Evolutionary conservation across 2,888 invertebrate genomes (phyloP).

Genomic region (Monoplex corrugatus): DNA sequence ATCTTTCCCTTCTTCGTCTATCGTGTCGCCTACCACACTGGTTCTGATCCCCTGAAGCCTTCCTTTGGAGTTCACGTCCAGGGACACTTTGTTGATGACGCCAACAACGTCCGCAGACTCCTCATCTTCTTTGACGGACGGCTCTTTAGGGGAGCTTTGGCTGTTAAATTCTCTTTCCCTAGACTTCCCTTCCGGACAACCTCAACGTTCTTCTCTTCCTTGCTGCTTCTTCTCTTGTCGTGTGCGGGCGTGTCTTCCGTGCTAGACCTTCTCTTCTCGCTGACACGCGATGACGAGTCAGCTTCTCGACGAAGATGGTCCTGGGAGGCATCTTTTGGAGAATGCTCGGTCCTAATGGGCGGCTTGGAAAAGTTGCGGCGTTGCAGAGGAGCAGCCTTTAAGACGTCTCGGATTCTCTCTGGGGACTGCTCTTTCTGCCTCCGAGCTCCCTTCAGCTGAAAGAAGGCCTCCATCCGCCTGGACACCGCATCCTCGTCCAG

Average conservation of each 20-base stretch:
- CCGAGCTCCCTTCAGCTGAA: not conserved
- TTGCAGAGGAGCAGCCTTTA: not conserved
- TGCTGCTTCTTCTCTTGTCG: not conserved
- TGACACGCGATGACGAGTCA: not conserved
- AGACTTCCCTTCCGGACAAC: too few relatives aligned
- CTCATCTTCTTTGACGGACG: not conserved
- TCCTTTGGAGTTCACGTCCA: not conserved
- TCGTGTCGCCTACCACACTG: too few relatives aligned
- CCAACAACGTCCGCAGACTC: not conserved
- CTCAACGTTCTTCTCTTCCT: not conserved
- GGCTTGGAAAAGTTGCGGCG: slow-evolving; percentile 24
- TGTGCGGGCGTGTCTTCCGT: not conserved
- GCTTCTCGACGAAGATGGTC: not conserved
- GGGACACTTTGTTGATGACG: not conserved
- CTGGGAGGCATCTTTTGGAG: too few relatives aligned
- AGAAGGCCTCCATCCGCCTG: slow-evolving; percentile 39
- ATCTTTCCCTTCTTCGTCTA: not conserved
- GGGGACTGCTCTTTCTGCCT: not conserved
- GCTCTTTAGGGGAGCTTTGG: not conserved
- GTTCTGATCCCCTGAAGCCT: slow-evolving; percentile 4
- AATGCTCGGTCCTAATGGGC: not conserved
- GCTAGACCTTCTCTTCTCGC: not conserved
- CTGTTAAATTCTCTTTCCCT: not conserved
- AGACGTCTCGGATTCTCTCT: not conserved
- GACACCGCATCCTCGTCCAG: slow-evolving; percentile 36